These are phyloP conservation scores for Carpatolechia fugitivella DNA, from an alignment of 2,888 invertebrate genomes.

Conservation along the genomic window DNA sequence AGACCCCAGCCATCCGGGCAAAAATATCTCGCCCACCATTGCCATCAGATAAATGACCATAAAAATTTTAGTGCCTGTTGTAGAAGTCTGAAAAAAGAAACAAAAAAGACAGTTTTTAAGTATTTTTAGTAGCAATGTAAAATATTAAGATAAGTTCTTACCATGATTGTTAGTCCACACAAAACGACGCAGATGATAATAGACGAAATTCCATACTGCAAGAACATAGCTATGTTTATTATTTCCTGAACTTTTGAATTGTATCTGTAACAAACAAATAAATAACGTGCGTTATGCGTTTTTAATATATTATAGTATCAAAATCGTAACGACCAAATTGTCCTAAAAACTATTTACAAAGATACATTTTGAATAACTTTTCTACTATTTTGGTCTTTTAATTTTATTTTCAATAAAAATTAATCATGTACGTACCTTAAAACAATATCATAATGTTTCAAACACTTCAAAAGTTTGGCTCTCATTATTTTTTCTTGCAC, in stretches of 20 bases:
- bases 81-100: slow-evolving; percentile 38
- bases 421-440: slow-evolving; percentile 39
- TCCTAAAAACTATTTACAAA: neutral
- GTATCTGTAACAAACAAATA: slow-evolving; percentile 46
- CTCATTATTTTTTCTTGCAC: slow-evolving; percentile 25
- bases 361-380: too few species aligned
- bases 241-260: slow-evolving; percentile 43
- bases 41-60: slow-evolving; percentile 41
- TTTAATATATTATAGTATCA: too few species aligned
- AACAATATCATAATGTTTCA: slow-evolving; percentile 49
- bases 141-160: slow-evolving; percentile 30
- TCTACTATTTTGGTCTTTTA: neutral
- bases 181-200: slow-evolving; percentile 53
- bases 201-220: slow-evolving; percentile 52
- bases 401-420: neutral
- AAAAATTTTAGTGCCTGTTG: slow-evolving; percentile 38
- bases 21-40: slow-evolving; percentile 48
- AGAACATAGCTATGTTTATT: slow-evolving; percentile 46
- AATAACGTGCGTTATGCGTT: too few species aligned
- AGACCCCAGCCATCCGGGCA: slow-evolving; percentile 52
- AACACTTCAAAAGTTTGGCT: slow-evolving; percentile 31
- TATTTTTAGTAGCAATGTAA: too few species aligned
- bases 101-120: too few species aligned
- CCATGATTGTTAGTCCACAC: slow-evolving; percentile 46
- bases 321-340: too few species aligned